Conservation (phyloP, 2,113 vertebrate genomes). For the Centropristis striata region DNA sequence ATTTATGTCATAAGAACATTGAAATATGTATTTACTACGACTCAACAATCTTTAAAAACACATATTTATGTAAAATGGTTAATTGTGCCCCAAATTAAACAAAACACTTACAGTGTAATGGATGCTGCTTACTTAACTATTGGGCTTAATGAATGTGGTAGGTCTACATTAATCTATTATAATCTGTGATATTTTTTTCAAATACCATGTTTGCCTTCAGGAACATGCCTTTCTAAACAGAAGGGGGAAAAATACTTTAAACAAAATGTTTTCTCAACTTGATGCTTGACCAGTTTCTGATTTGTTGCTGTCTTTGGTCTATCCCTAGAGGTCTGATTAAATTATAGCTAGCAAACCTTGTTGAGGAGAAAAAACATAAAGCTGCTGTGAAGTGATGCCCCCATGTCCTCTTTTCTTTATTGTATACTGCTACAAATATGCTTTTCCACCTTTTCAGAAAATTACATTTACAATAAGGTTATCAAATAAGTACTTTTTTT, state of each 20-base stretch:
- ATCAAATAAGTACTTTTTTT: conserved; percentile 40
- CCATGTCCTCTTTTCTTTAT: conserved; percentile 17
- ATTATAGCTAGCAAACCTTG: conserved; percentile 49
- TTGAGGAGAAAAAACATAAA: conserved; percentile 31
- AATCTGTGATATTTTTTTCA: neutral
- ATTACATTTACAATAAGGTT: conserved; percentile 47
- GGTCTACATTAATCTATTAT: neutral
- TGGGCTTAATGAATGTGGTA: neutral
- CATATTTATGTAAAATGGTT: neutral
- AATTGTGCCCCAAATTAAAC: neutral
- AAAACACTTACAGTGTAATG: neutral
- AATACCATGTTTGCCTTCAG: neutral
- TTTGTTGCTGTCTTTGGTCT: conserved; percentile 18
- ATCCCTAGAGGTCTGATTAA: conserved; percentile 46
- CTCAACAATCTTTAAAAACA: no score
- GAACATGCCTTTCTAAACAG: neutral
- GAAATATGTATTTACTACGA: no score
- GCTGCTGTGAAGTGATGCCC: conserved; percentile 27
- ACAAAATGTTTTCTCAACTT: conserved; percentile 30
- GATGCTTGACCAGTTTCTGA: conserved; percentile 41
- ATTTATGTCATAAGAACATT: neutral
- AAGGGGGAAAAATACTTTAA: neutral
- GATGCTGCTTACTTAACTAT: neutral
- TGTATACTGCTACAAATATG: conserved; percentile 21
- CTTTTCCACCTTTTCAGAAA: conserved; percentile 36